Conservation (phyloP, 2,888 invertebrate genomes). For the Thecocarcelia acutangulata region DNA sequence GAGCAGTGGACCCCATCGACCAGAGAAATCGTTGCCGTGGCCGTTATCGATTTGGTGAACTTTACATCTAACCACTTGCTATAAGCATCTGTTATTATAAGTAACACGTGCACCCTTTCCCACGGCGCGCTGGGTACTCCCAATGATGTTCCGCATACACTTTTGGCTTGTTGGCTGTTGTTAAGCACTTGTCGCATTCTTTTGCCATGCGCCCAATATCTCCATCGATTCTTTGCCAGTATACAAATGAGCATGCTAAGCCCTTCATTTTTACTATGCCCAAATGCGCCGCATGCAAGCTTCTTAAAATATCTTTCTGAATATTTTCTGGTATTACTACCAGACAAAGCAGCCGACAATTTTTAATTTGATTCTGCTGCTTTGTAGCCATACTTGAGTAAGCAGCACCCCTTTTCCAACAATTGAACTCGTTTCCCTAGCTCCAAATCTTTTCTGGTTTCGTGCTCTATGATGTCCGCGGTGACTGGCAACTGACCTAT, state of each 20-base stretch:
- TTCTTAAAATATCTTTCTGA: not conserved
- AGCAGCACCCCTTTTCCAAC: not conserved
- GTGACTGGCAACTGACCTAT: not conserved
- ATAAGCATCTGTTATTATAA: too few species aligned
- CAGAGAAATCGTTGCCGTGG: too few species aligned
- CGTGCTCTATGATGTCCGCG: not conserved
- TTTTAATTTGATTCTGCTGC: constrained; percentile 1
- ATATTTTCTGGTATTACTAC: not conserved
- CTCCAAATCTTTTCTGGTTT: not conserved
- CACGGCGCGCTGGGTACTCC: too few species aligned
- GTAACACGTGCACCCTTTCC: too few species aligned
- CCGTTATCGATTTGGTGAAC: too few species aligned
- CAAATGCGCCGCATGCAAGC: not conserved
- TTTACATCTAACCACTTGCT: too few species aligned
- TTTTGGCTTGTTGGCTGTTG: too few species aligned
- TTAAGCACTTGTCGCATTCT: not conserved
- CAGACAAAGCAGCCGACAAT: not conserved
- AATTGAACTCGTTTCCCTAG: constrained; percentile 4
- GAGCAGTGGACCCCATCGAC: too few species aligned
- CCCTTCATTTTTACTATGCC: not conserved
- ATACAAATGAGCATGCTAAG: not conserved
- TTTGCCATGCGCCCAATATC: not conserved
- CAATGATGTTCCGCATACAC: too few species aligned
- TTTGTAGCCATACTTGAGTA: constrained; percentile 1
- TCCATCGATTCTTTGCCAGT: not conserved